Base-by-base conservation (phyloP, 2,888 invertebrate species). In the Meta bourneti region DNA sequence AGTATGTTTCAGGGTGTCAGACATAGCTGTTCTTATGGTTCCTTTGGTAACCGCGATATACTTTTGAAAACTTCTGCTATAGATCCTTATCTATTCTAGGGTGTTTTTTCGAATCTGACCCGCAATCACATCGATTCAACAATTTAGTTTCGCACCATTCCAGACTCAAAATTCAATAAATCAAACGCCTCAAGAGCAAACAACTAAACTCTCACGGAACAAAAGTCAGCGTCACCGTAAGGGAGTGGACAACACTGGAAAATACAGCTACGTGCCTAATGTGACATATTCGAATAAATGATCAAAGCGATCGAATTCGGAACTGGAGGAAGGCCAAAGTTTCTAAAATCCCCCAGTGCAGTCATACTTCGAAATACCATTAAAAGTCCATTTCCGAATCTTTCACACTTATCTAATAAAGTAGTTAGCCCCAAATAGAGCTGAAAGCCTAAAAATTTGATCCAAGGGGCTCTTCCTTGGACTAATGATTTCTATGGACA, bases 381-480 rank as follows among this genome's bases (percentile, higher is more conserved):
- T 61, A 61, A 61, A 61, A 61, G 61, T 61, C 61, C 61, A 61
- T 61, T 61, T 61, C 61, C 61, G 16, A 61, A 61, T 61, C 61
- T 61, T 61, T 61, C 61, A 16, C 61, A 61, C 61, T 61, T 61
- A 61, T 61, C 61, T 8, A 61, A 61, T 61, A 61, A 61, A 61
- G 61, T 61, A 61, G 61, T 61, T 61, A 61, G 61, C 16, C 61
- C 11, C 61, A 61, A 34, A 34, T 34, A 34, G 34, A 34, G 61
- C 61, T 61, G 61, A 61, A 61, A 61, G 61, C 61, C 61, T 61
- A 61, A 61, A 61, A 61, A 61, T 61, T 61, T 61, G 61, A 61
- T 61, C 16, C 61, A 16, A 61, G 61, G 16, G 61, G 61, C 13
- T 61, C 61, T 61, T 61, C 16, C 34, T 34, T 34, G 34, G 34